Conservation (phyloP, 2,888 invertebrate genomes). For the Trissoscelio sp. region DNA sequence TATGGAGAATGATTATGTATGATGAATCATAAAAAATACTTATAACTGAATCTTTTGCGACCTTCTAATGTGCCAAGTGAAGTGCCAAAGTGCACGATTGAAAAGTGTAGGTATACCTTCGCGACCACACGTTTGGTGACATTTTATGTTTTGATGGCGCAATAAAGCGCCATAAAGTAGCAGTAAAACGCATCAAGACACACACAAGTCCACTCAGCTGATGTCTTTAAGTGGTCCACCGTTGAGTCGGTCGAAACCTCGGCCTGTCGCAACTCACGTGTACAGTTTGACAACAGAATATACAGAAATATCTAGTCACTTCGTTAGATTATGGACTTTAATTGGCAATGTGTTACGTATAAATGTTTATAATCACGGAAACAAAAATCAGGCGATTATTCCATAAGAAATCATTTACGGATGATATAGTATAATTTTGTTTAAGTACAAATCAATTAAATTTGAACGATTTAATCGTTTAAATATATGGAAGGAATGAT, state of each 20-base stretch:
- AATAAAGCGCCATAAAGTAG: constrained; percentile 83
- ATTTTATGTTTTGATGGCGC: constrained; percentile 84
- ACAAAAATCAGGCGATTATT: too few relatives aligned
- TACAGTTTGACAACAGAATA: constrained; percentile 56
- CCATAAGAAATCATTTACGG: too few relatives aligned
- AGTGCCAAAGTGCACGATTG: constrained; percentile 63
- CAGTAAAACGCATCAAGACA: constrained; percentile 84
- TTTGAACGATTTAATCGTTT: too few relatives aligned
- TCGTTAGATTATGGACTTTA: too few relatives aligned
- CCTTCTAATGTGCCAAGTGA: constrained; percentile 65
- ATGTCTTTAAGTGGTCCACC: constrained; percentile 82
- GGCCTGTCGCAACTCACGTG: constrained; percentile 74
- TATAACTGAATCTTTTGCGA: constrained; percentile 54
- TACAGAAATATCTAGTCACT: too few relatives aligned
- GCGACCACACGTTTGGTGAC: constrained; percentile 80
- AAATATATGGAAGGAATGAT: too few relatives aligned
- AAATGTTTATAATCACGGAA: too few relatives aligned
- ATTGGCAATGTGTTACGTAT: too few relatives aligned
- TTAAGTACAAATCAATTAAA: too few relatives aligned
- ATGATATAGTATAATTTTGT: too few relatives aligned
- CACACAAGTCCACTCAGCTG: constrained; percentile 83
- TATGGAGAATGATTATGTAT: neutral
- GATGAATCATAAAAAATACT: constrained; percentile 49
- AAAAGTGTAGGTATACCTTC: constrained; percentile 80
- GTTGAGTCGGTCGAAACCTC: constrained; percentile 71